Conservation (phyloP, 2,888 invertebrate species). For the Drosophila multiciliata region DNA sequence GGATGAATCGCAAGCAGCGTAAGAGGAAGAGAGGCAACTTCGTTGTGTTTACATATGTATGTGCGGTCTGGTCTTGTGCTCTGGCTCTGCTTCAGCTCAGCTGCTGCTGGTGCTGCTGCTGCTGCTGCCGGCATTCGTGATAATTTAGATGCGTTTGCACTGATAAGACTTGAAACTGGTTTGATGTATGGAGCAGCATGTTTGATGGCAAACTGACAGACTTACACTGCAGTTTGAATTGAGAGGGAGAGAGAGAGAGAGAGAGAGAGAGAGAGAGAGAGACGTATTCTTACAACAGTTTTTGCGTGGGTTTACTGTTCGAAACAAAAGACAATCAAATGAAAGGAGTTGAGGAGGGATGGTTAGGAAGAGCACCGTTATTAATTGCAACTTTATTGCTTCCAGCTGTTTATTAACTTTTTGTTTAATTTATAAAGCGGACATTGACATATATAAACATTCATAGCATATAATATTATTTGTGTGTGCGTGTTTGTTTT, state of each 20-base stretch:
- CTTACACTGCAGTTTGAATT: constrained; percentile 51
- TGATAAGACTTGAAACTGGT: constrained; percentile 77
- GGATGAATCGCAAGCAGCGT: constrained; percentile 4
- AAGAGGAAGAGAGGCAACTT: constrained; percentile 35
- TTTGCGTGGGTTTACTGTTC: constrained; percentile 33
- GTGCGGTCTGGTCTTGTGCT: constrained; percentile 24
- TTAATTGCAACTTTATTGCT: constrained; percentile 76
- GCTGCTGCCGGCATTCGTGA: constrained; percentile 73
- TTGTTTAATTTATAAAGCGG: constrained; percentile 75
- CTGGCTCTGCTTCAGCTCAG: constrained; percentile 20
- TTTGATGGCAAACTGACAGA: constrained; percentile 56
- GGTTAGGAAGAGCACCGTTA: constrained; percentile 51
- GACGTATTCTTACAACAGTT: constrained; percentile 12
- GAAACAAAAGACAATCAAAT: constrained; percentile 35
- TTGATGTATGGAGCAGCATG: constrained; percentile 70
- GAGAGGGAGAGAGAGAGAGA: constrained; percentile 3
- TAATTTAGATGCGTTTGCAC: constrained; percentile 71
- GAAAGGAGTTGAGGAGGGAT: background rate
- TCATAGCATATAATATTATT: constrained; percentile 27
- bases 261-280: constrained; percentile 5
- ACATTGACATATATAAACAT: constrained; percentile 34
- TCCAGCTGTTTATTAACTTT: constrained; percentile 77
- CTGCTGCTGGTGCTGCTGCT: constrained; percentile 27
- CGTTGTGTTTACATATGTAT: constrained; percentile 70
- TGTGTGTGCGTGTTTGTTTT: constrained; percentile 47